Evolutionary conservation across 2,113 vertebrate species (phyloP).

Genomic region (Triplophysa rosa): DNA sequence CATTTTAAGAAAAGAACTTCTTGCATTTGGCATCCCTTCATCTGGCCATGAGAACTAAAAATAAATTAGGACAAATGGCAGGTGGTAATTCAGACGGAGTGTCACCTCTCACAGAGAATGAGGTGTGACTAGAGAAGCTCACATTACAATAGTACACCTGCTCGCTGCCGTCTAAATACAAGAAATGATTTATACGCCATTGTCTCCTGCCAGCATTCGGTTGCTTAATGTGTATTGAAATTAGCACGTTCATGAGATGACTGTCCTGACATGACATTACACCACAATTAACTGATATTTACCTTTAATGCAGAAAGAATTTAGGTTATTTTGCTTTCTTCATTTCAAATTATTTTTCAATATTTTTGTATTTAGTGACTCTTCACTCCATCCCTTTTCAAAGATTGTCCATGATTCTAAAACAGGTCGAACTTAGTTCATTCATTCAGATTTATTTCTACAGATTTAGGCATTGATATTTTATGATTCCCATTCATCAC

Average conservation of each 20-base stretch:
- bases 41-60: conserved; percentile 45
- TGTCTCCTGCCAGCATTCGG: background rate
- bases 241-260: conserved; percentile 36
- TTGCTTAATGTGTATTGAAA: conserved; percentile 18
- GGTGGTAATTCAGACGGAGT: conserved; percentile 34
- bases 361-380: too few species aligned
- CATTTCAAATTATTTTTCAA: background rate
- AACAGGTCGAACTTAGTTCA: too few species aligned
- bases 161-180: conserved; percentile 30
- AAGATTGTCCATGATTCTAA: too few species aligned
- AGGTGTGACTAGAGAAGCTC: conserved; percentile 25
- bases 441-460: background rate
- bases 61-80: conserved; percentile 36
- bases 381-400: too few species aligned
- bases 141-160: conserved; percentile 50
- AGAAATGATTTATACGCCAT: conserved; percentile 30
- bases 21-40: conserved; percentile 33
- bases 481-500: background rate
- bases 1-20: conserved; percentile 48
- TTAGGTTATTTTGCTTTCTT: background rate
- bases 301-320: background rate
- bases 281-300: background rate
- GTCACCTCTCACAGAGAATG: conserved; percentile 34
- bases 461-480: too few species aligned
- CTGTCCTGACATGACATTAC: background rate